Conservation (phyloP, 1,140 invertebrate species). For the Anagrus nilaparvatae region DNA sequence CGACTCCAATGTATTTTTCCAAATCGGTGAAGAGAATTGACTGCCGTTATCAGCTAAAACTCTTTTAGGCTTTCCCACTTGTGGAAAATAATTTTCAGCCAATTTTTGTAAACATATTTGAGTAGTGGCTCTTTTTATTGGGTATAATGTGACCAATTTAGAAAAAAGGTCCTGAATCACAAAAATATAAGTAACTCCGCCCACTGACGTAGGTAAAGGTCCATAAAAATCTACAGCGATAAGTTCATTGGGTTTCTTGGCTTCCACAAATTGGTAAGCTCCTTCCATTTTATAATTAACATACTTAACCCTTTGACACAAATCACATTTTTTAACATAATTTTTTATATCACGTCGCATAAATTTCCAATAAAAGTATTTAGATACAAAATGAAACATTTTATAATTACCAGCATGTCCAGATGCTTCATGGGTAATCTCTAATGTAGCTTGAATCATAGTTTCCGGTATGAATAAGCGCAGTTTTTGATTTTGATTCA, state of each 20-base stretch:
- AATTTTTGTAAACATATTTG: conserved; percentile 14
- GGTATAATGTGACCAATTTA: conserved; percentile 10
- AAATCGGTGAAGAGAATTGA: conserved; percentile 16
- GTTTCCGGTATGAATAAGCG: no score
- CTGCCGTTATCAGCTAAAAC: conserved; percentile 18
- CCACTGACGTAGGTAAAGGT: conserved; percentile 2
- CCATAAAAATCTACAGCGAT: conserved; percentile 11
- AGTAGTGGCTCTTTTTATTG: conserved; percentile 18
- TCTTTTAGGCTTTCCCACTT: conserved; percentile 8
- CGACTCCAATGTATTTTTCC: conserved; percentile 16
- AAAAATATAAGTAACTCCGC: conserved; percentile 10
- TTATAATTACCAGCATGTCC: conserved; percentile 10
- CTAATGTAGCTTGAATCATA: no score
- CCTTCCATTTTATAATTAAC: conserved; percentile 7
- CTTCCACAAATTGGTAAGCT: neutral
- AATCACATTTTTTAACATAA: neutral
- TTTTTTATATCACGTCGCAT: conserved; percentile 5
- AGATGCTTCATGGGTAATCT: conserved; percentile 2
- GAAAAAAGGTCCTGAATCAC: conserved; percentile 10
- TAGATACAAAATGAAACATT: neutral
- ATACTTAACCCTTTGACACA: conserved; percentile 8
- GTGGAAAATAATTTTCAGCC: conserved; percentile 16
- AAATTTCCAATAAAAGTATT: conserved; percentile 7
- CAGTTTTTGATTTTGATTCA: no score
- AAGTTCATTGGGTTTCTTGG: conserved; percentile 3